Evolutionary conservation across 1,140 invertebrate species (phyloP), one percentile per base, ranked within the genome.

Genomic region (Hydropsyche tenuis): DNA sequence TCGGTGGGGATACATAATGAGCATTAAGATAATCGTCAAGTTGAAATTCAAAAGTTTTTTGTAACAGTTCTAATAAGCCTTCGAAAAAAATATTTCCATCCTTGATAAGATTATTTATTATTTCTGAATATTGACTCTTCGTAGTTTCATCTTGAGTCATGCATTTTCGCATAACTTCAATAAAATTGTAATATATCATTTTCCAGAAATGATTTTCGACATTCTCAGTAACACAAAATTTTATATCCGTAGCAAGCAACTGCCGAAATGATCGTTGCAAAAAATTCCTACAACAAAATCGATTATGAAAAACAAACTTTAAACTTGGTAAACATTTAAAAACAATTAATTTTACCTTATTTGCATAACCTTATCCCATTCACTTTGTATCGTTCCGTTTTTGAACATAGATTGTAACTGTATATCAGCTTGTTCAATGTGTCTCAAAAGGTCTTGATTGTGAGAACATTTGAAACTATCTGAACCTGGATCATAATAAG

Each of bases 171-270:
- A 94, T 83, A 68, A 91, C 86, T 83, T 97, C 95, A 74, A 97
- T 96, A 27, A 96, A 90, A 81, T 95, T 95, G 80, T 97, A 94
- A 82, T 94, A 97, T 0, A 95, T 85, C 72, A 95, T 89, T 82
- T 96, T 96, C 96, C 96, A 97, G 80, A 97, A 90, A 80, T 93
- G 89, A 79, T 94, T 91, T 79, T 97, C 96, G 5, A 96, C 89
- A 81, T 96, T 96, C 80, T 96, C 93, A 42, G 90, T 87, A 79
- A 95, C 91, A 78, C 94, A 95, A 80, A 96, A 94, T 80, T 94
- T 95, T 11, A 96, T 88, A 83, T 97, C 94, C 16, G 90, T 89
- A 75, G 92, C 83, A 0, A 97, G 84, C 1, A 97, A 84, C 70
- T 88, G 90, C 79, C 91, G 87, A 56, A 95, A 90, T 30, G 90